Base-by-base conservation (phyloP, 2,888 invertebrate genomes). In the Drosophila fungiperda region DNA sequence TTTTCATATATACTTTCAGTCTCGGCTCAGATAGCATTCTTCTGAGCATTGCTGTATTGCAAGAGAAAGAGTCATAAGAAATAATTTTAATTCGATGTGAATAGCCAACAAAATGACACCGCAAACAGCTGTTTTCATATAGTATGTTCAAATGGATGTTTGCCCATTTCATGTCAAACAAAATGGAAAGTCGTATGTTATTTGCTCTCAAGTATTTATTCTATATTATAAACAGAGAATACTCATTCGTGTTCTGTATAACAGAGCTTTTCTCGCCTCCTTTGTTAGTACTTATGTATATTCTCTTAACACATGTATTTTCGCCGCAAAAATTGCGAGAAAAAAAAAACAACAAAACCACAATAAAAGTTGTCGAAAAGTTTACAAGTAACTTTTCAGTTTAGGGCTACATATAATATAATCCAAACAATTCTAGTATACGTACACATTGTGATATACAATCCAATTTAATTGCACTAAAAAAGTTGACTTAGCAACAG, bases 391-490 rank as follows among this genome's bases (percentile, higher is more conserved):
- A 59, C 40, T 26, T 52, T 40, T 15, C n/a, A 35, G 26, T 48
- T 36, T 26, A 60, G 35, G 42, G 62, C 36, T 36, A 29, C 4
- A 40, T n/a, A 36, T 33, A 40, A 33, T 36, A 59, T 60, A 74
- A 63, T 73, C 64, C 57, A 49, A 74, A 63, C 48, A 49, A 63
- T 40, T 60, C 35, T 26, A 64, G 48, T 66, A 59, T 49, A 40
- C 23, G 29, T 38, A 33, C 12, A 38, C 53, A 54, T 75, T 68
- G 62, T 61, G 59, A 45, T 58, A 71, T 75, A 66, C 71, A 71
- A 71, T 65, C 61, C 67, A 71, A 75, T 75, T 70, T 61, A 74
- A 77, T 78, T 78, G 75, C 59, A 71, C 63, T 59, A 71, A 78
- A 77, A 70, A 78, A 67, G 52, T 68, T 61, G 64, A 52, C 67